A percentile compares a stretch with the other conserved stretches of the same genome.
These are phyloP conservation scores for Desmophyllum pertusum DNA, from an alignment of 92 coral and sea anemone species.

Conservation along the genomic window DNA sequence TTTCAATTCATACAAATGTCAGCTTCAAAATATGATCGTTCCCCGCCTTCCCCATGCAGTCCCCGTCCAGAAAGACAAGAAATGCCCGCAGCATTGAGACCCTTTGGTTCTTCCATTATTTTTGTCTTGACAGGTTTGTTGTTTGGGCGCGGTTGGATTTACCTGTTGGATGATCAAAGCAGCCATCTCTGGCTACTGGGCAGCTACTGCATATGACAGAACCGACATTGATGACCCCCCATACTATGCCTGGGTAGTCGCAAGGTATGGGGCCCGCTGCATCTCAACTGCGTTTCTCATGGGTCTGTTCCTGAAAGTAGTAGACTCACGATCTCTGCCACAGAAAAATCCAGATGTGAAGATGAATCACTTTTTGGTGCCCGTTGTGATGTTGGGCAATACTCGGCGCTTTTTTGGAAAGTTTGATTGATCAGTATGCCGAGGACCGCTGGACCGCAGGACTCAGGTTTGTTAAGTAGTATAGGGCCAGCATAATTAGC, in stretches of 20 bases:
- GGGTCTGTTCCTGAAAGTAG: constrained; percentile 42
- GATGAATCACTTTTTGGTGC: constrained; percentile 45
- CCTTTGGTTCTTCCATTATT: no score
- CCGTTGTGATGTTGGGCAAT: constrained; percentile 47
- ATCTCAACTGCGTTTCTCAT: constrained; percentile 55
- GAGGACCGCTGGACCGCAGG: constrained; percentile 51
- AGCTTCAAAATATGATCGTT: no score
- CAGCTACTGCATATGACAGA: background rate
- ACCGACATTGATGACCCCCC: background rate
- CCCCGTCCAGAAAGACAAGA: no score
- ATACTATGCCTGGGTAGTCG: constrained; percentile 36
- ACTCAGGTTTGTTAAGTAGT: constrained; percentile 47
- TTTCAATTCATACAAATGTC: no score
- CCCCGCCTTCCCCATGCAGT: no score
- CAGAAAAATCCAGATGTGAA: constrained; percentile 16
- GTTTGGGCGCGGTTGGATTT: constrained; percentile 63
- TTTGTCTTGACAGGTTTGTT: background rate
- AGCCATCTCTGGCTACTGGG: constrained; percentile 33
- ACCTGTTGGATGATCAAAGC: constrained; percentile 50
- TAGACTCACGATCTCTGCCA: constrained; percentile 12
- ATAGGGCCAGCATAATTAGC: no score
- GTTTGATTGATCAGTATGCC: constrained; percentile 59
- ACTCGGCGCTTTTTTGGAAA: constrained; percentile 40
- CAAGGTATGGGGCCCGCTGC: constrained; percentile 31
- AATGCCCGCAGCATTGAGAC: no score